These are phyloP conservation scores for Chaetodon trifasciatus DNA, from an alignment of 2,797 vertebrate genomes.

Conservation along the genomic window DNA sequence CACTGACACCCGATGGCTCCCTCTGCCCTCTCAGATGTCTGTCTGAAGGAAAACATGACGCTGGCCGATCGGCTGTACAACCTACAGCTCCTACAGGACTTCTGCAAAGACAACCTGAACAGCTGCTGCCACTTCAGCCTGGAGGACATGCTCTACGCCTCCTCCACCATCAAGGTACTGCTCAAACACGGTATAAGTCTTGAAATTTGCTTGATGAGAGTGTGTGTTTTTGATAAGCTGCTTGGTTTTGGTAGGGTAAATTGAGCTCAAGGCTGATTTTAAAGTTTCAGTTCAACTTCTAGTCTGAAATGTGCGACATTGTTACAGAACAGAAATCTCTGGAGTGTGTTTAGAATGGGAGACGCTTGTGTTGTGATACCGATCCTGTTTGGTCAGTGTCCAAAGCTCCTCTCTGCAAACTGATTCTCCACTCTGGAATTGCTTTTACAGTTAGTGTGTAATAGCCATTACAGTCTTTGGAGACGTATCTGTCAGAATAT, in stretches of 20 bases:
- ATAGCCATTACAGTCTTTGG: background rate
- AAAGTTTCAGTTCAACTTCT: background rate
- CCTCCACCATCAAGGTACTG: conserved; percentile 94
- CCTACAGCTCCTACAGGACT: conserved; percentile 95
- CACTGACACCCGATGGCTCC: conserved; percentile 53
- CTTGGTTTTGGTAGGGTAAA: background rate
- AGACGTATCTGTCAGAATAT: conserved; percentile 14
- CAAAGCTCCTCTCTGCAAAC: conserved; percentile 14
- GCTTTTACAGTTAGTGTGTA: conserved; percentile 20
- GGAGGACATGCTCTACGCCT: conserved; percentile 97
- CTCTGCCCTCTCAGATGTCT: conserved; percentile 88
- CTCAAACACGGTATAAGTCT: background rate
- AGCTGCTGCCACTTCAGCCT: conserved; percentile 96
- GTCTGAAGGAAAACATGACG: conserved; percentile 96
- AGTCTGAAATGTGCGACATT: background rate
- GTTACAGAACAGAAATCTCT: background rate
- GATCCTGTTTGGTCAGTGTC: background rate
- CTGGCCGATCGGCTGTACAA: conserved; percentile 96
- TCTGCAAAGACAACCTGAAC: conserved; percentile 95
- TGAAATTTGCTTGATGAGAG: background rate
- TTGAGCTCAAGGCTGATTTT: background rate
- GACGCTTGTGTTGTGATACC: conserved; percentile 13
- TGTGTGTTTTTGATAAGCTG: background rate
- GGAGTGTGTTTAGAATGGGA: background rate
- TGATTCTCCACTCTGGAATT: conserved; percentile 14